These are phyloP conservation scores for Cepphus grylle DNA, from an alignment of 2,113 vertebrate genomes.

Conservation along the genomic window DNA sequence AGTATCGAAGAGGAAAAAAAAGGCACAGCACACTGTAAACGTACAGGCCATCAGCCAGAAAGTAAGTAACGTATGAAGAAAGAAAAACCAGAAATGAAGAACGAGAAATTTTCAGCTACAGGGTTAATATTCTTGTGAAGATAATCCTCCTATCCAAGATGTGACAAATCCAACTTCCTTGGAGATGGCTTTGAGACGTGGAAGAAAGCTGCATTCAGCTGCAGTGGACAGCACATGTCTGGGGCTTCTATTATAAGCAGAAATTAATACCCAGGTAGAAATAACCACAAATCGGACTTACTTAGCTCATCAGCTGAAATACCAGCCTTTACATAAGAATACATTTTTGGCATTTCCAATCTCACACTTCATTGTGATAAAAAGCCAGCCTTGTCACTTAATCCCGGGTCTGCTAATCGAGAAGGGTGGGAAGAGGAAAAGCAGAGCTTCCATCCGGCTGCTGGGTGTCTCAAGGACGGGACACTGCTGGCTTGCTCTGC, in stretches of 20 bases:
- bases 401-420: not conserved
- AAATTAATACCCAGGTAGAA: slow-evolving; percentile 74
- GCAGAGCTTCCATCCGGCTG: fast-evolving
- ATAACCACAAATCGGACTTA: slow-evolving; percentile 68
- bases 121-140: not conserved
- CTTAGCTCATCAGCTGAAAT: slow-evolving; percentile 68
- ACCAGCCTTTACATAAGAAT: slow-evolving; percentile 54
- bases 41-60: not conserved
- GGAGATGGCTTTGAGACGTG: slow-evolving; percentile 27
- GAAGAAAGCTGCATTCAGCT: slow-evolving; percentile 40
- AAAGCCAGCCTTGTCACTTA: slow-evolving; percentile 4
- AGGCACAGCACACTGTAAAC: not conserved
- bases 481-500: not conserved
- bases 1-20: not conserved
- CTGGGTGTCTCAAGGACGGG: not conserved
- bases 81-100: not conserved
- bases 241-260: slow-evolving; percentile 47
- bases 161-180: slow-evolving; percentile 55
- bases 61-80: not conserved
- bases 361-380: not conserved
- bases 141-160: slow-evolving; percentile 32
- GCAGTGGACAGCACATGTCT: slow-evolving; percentile 22
- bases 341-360: slow-evolving; percentile 42
- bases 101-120: not conserved
- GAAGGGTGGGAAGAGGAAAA: not conserved